Evolutionary conservation across 2,797 vertebrate genomes (phyloP).

Genomic region (Tenualosa thibaudeaui): DNA sequence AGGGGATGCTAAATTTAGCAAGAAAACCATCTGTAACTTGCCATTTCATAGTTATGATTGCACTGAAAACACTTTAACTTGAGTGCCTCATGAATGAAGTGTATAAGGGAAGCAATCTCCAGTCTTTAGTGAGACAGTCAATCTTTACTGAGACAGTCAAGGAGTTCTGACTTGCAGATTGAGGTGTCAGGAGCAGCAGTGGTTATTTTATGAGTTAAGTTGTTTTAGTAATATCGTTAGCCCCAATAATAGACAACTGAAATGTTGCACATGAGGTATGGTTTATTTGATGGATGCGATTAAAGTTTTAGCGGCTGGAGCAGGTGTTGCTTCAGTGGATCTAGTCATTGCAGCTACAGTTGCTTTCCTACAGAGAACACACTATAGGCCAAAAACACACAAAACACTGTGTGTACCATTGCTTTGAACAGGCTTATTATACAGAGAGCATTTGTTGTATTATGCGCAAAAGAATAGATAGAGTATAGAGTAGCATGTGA

Average conservation of each 20-base stretch:
- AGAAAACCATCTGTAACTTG: background rate
- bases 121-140: no score
- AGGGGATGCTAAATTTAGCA: background rate
- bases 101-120: background rate
- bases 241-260: background rate
- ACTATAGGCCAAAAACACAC: background rate
- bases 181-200: no score
- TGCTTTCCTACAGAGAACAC: background rate
- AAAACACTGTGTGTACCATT: background rate
- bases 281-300: background rate
- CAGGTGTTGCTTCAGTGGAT: background rate
- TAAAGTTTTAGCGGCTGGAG: background rate
- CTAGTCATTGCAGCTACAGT: background rate
- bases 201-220: no score
- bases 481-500: background rate
- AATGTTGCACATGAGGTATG: background rate
- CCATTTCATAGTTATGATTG: background rate
- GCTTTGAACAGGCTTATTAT: no score
- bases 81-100: background rate
- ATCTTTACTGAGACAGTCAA: no score
- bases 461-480: background rate
- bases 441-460: background rate
- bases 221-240: no score
- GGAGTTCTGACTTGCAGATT: background rate
- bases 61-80: background rate